Evolutionary conservation across 2,797 vertebrate genomes (phyloP).

Genomic region (Xenentodon cancila): DNA sequence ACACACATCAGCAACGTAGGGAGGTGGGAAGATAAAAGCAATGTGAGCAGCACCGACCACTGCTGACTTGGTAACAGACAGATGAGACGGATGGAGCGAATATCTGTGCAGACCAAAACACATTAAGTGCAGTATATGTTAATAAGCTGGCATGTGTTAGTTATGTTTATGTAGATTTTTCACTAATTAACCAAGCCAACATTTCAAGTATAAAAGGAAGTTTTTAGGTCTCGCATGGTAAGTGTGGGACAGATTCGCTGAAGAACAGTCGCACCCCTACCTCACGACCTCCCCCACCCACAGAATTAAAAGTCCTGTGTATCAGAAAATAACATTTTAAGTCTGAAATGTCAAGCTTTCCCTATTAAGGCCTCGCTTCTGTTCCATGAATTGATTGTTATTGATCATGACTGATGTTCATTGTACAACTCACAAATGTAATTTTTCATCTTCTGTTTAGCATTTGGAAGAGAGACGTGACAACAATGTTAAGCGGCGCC

Average conservation of each 20-base stretch:
- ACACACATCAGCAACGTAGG: conserved; percentile 2
- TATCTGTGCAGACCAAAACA: conserved; percentile 6
- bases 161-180: too few relatives aligned
- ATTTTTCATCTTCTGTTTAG: conserved; percentile 72
- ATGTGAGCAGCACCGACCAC: background rate
- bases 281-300: too few relatives aligned
- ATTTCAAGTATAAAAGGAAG: too few relatives aligned
- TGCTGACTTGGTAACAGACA: background rate
- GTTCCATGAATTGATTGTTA: conserved; percentile 70
- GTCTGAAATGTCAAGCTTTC: conserved; percentile 68
- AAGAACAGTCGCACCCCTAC: conserved; percentile 7
- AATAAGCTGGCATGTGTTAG: background rate
- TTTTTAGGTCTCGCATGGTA: too few relatives aligned
- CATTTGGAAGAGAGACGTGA: conserved; percentile 60
- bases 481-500: conserved; percentile 34
- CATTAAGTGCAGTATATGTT: background rate
- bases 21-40: conserved; percentile 12
- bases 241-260: conserved; percentile 13
- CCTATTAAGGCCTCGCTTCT: conserved; percentile 50
- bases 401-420: conserved; percentile 76
- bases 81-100: background rate
- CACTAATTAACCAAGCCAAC: too few relatives aligned
- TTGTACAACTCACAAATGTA: conserved; percentile 68
- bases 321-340: conserved; percentile 62
- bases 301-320: conserved; percentile 25